Percentiles rank a stretch among this genome's conserved stretches.
Conservation (phyloP, 2,797 vertebrate genomes). For the Heterohyrax brucei region DNA sequence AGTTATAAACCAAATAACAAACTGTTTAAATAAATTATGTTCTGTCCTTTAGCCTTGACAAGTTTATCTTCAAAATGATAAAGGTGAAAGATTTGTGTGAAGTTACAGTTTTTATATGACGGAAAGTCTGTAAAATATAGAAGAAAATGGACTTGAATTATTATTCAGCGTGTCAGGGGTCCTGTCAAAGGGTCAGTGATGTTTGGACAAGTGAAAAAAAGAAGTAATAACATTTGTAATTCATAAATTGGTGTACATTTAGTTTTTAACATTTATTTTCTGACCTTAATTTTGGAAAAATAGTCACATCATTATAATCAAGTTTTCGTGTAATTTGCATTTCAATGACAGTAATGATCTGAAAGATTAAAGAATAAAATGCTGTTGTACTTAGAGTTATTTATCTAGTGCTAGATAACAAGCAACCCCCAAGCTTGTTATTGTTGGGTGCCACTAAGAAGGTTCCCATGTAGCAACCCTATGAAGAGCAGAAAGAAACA, state of each 20-base stretch:
- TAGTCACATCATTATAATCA: background rate
- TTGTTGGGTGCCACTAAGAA: no score
- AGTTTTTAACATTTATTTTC: conserved; percentile 9
- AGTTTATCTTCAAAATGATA: background rate
- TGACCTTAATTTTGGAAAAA: conserved; percentile 2
- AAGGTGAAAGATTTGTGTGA: background rate
- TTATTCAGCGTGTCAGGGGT: background rate
- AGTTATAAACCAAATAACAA: background rate
- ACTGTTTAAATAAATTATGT: background rate
- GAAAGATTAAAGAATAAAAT: background rate
- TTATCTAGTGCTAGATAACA: background rate
- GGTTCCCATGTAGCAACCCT: no score
- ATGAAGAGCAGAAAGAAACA: no score
- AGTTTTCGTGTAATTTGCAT: background rate
- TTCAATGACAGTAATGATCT: background rate
- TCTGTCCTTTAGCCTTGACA: background rate
- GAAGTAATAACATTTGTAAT: background rate
- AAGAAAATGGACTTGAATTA: background rate
- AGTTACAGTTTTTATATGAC: conserved; percentile 5
- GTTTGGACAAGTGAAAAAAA: background rate
- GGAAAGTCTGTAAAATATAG: background rate
- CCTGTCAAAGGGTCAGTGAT: background rate
- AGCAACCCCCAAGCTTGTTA: background rate
- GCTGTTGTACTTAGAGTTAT: background rate
- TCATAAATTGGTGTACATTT: background rate